Conservation (phyloP, 2,113 vertebrate species). For the Muntiacus reevesi region DNA sequence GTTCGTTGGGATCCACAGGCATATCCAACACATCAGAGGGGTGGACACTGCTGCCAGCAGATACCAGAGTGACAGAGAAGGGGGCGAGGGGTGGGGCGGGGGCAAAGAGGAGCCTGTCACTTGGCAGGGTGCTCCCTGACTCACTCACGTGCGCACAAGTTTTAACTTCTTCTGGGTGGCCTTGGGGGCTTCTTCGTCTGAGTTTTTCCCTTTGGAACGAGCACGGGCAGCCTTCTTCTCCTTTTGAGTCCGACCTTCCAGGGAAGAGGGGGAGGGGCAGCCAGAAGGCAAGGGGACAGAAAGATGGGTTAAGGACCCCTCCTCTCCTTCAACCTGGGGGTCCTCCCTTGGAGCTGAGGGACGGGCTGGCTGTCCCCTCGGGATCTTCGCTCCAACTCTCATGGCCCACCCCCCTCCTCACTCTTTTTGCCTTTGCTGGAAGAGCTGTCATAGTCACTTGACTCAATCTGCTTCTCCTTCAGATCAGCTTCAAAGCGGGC, state of each 20-base stretch:
- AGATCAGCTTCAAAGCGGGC: slow-evolving; percentile 97
- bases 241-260: slow-evolving; percentile 90
- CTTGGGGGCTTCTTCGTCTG: slow-evolving; percentile 94
- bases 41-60: slow-evolving; percentile 86
- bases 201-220: slow-evolving; percentile 95
- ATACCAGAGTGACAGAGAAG: background rate
- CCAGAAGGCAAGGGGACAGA: slow-evolving; percentile 44
- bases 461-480: slow-evolving; percentile 98
- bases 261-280: slow-evolving; percentile 57
- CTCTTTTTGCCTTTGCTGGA: slow-evolving; percentile 98
- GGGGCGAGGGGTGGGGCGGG: background rate
- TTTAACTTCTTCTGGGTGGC: slow-evolving; percentile 95
- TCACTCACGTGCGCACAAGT: slow-evolving; percentile 91
- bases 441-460: slow-evolving; percentile 95
- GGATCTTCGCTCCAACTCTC: slow-evolving; percentile 43
- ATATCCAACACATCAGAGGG: slow-evolving; percentile 98
- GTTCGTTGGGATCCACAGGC: slow-evolving; percentile 98
- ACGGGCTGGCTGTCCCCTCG: background rate
- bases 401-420: slow-evolving; percentile 80
- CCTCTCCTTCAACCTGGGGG: background rate
- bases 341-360: background rate
- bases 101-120: background rate
- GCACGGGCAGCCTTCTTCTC: slow-evolving; percentile 95
- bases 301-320: slow-evolving; percentile 40
- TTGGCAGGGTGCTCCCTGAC: background rate